Conservation (phyloP, 2,113 vertebrate species). For the Coregonus clupeaformis region DNA sequence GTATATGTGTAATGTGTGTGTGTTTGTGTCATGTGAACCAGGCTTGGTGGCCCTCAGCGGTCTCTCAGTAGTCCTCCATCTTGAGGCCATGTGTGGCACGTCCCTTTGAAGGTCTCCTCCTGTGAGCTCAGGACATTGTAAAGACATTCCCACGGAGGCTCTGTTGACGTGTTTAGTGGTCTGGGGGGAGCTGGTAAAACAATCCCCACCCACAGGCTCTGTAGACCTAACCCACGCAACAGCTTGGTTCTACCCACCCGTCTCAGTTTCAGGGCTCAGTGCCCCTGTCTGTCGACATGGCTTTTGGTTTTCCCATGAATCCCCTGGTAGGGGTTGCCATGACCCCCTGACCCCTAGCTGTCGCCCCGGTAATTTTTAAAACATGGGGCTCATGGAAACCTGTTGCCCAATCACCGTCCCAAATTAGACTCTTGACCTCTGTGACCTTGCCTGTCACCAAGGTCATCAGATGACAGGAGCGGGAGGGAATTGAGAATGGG, state of each 20-base stretch:
- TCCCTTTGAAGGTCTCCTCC: slow-evolving; percentile 47
- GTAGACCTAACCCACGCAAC: slow-evolving; percentile 42
- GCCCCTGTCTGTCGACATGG: slow-evolving; percentile 51
- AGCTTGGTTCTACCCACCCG: slow-evolving; percentile 33
- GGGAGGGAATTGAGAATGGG: slow-evolving; percentile 33
- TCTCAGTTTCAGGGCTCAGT: slow-evolving; percentile 31
- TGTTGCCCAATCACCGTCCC: slow-evolving; percentile 58
- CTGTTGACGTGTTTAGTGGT: slow-evolving; percentile 63
- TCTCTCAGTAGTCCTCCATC: slow-evolving; percentile 38
- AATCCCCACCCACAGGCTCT: slow-evolving; percentile 35
- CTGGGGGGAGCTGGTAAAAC: slow-evolving; percentile 50
- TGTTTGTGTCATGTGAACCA: slow-evolving; percentile 43
- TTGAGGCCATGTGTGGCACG: slow-evolving; percentile 54
- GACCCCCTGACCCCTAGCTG: slow-evolving; percentile 53
- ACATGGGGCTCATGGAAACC: slow-evolving; percentile 51
- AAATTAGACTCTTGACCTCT: slow-evolving; percentile 68
- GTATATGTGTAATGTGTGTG: slow-evolving; percentile 25
- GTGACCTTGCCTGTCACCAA: slow-evolving; percentile 28
- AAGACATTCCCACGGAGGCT: slow-evolving; percentile 45
- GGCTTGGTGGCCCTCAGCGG: slow-evolving; percentile 13
- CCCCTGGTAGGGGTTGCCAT: slow-evolving; percentile 46
- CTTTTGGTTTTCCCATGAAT: slow-evolving; percentile 65
- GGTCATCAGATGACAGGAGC: slow-evolving; percentile 42
- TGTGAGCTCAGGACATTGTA: slow-evolving; percentile 1
- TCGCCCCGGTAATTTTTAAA: slow-evolving; percentile 52